A percentile compares a stretch with the other conserved stretches of the same genome.
phyloP scores from a whole-genome alignment of 2,797 vertebrate species.

The Artibeus jamaicensis region DNA sequence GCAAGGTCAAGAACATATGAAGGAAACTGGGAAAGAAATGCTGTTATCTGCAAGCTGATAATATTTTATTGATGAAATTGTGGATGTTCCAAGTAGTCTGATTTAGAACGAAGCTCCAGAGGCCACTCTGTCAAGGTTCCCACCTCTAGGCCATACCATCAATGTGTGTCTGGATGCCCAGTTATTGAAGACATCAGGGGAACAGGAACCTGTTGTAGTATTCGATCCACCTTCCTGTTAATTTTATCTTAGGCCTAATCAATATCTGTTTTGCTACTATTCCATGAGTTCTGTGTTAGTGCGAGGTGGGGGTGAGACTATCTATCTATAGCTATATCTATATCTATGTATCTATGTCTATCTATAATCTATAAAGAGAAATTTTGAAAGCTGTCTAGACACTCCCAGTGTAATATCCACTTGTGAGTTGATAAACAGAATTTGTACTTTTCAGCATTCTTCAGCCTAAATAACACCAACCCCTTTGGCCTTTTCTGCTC shows the following conservation, averaged over 20 bases:
- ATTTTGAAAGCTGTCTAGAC: slow-evolving; percentile 6
- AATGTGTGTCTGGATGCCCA: not conserved
- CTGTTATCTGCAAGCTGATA: not conserved
- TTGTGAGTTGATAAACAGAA: not conserved
- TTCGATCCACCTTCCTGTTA: not conserved
- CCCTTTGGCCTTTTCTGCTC: slow-evolving; percentile 24
- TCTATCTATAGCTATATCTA: not conserved
- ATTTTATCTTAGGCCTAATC: not conserved
- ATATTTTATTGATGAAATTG: not conserved
- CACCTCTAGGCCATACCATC: not conserved
- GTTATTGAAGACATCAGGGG: not conserved
- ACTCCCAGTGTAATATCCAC: not conserved
- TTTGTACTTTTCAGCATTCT: slow-evolving; percentile 5
- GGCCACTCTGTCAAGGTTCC: not conserved
- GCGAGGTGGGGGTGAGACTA: not conserved
- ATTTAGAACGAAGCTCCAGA: not conserved
- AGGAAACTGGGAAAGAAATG: not conserved
- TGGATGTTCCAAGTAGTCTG: not conserved
- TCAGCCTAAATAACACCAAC: not conserved
- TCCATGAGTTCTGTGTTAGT: not conserved
- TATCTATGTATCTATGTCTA: not conserved
- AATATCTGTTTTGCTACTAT: not conserved
- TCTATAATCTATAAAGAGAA: not conserved
- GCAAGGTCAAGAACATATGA: slow-evolving; percentile 25
- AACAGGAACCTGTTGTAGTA: not conserved